phyloP scores from a whole-genome alignment of 2,113 vertebrate species.

The Halcyon senegalensis region DNA sequence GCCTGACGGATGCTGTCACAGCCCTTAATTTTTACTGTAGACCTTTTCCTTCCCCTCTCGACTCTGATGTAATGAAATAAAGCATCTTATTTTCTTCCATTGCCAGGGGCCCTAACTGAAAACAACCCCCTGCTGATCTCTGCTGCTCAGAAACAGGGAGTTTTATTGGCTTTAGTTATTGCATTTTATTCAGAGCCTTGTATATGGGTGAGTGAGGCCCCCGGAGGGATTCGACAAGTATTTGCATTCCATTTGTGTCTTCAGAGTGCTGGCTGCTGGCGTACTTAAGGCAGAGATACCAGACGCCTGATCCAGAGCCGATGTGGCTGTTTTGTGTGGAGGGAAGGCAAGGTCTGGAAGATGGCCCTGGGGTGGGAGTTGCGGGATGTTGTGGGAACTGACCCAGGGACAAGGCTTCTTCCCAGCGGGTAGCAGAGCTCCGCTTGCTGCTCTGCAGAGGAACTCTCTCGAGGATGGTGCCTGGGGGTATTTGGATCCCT shows the following conservation, averaged over 20 bases:
- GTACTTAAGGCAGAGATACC: background rate
- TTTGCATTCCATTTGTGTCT: constrained; percentile 61
- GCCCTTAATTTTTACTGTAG: constrained; percentile 41
- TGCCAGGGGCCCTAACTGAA: constrained; percentile 60
- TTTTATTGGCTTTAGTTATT: constrained; percentile 73
- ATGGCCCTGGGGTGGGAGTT: background rate
- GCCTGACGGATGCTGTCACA: background rate
- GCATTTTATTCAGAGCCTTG: constrained; percentile 64
- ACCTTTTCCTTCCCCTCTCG: constrained; percentile 28
- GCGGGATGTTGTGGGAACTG: background rate
- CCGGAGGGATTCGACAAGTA: constrained; percentile 18
- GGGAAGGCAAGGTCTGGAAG: background rate
- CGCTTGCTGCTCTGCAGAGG: background rate
- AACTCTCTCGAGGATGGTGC: fast-evolving
- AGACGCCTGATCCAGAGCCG: background rate
- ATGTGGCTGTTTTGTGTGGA: background rate
- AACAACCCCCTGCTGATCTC: constrained; percentile 60
- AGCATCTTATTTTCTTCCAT: constrained; percentile 65
- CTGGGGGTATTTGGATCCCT: background rate
- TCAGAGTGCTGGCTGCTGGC: constrained; percentile 22
- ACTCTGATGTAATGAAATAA: constrained; percentile 58
- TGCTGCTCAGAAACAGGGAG: constrained; percentile 55
- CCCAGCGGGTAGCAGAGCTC: fast-evolving
- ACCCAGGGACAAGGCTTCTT: fast-evolving
- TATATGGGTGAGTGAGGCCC: constrained; percentile 60